A percentile compares a stretch with the other conserved stretches of the same genome.
phyloP scores from a whole-genome alignment of 2,797 vertebrate genomes.

The Myiothlypis coronata region DNA sequence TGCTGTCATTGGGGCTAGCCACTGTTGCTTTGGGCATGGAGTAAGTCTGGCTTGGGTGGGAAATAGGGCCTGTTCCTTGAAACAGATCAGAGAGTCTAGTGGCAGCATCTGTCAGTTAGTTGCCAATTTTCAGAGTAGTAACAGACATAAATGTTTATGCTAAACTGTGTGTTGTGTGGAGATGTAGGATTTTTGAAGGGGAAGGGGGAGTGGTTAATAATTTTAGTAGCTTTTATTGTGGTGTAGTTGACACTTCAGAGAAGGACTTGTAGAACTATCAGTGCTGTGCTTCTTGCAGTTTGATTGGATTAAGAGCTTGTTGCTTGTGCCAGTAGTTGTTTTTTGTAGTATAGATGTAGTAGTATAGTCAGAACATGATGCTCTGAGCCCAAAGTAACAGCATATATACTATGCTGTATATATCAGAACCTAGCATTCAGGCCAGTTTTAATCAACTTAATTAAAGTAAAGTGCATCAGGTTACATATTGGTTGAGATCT shows the following conservation, averaged over 20 bases:
- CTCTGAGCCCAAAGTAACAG: background rate
- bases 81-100: background rate
- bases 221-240: background rate
- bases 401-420: background rate
- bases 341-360: background rate
- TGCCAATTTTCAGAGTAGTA: background rate
- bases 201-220: background rate
- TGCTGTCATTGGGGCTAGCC: background rate
- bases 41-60: background rate
- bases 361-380: background rate
- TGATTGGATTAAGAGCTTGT: background rate
- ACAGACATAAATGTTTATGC: background rate
- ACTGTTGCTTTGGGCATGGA: background rate
- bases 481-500: background rate
- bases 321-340: background rate
- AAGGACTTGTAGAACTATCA: background rate
- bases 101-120: background rate
- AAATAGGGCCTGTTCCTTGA: background rate
- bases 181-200: background rate
- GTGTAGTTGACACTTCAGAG: background rate
- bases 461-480: background rate
- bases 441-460: background rate
- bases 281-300: background rate
- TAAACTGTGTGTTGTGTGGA: background rate
- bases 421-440: background rate